phyloP scores from a whole-genome alignment of 2,888 invertebrate species.

The Dryocosmus kuriphilus region DNA sequence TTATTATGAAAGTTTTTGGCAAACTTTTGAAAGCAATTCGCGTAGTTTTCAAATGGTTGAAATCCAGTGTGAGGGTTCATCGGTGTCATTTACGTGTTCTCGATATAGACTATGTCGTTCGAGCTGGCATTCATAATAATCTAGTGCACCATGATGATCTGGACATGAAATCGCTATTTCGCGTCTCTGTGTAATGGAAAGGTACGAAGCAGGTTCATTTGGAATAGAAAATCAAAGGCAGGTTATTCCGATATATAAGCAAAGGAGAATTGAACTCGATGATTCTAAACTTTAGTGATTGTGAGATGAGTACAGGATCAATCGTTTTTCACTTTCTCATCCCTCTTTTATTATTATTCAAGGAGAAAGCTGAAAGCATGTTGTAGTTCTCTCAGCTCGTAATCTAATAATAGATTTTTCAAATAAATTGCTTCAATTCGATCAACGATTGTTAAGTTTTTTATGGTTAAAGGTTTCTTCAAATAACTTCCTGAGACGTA shows the following conservation, averaged over 20 bases:
- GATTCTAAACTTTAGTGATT: background rate
- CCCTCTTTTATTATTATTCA: background rate
- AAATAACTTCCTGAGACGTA: background rate
- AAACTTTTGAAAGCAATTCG: too few relatives aligned
- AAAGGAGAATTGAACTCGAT: constrained; percentile 2
- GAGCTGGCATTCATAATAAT: background rate
- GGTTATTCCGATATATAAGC: background rate
- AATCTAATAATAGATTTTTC: background rate
- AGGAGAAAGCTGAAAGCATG: background rate
- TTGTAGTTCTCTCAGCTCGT: background rate
- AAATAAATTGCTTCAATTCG: background rate
- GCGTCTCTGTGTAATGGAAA: background rate
- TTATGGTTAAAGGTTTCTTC: background rate
- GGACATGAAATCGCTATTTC: background rate
- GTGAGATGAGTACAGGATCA: constrained; percentile 16
- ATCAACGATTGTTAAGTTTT: background rate
- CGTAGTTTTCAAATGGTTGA: too few relatives aligned
- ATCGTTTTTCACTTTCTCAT: constrained; percentile 15
- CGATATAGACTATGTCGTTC: background rate
- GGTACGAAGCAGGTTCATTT: background rate
- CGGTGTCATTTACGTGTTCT: background rate
- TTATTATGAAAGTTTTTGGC: too few relatives aligned
- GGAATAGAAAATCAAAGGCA: background rate
- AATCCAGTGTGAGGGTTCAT: too few relatives aligned
- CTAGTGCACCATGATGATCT: background rate